Evolutionary conservation across 2,888 invertebrate genomes (phyloP).

Genomic region (Elysia crispata): DNA sequence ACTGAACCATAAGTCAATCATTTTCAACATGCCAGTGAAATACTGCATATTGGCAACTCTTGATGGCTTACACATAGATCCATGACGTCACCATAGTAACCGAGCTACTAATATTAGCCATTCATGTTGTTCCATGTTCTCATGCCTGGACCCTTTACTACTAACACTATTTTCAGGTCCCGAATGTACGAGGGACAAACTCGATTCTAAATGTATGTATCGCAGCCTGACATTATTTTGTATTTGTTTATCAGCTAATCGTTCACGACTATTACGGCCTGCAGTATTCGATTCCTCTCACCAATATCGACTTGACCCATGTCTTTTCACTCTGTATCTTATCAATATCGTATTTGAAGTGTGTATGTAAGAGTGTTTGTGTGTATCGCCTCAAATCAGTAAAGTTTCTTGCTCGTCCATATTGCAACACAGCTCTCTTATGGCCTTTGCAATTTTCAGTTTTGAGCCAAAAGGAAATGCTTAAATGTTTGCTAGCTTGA

Average conservation of each 20-base stretch:
- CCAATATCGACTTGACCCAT: no score
- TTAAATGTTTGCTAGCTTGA: no score
- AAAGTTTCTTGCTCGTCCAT: no score
- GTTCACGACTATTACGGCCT: neutral
- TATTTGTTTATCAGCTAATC: neutral
- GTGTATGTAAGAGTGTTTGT: slow-evolving; percentile 1
- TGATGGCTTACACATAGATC: no score
- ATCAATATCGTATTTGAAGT: neutral
- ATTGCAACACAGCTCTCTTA: no score
- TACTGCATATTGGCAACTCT: no score
- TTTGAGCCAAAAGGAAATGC: no score
- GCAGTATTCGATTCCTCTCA: neutral
- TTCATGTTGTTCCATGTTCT: neutral
- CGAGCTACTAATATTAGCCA: neutral
- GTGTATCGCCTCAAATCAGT: neutral
- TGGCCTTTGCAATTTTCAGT: no score
- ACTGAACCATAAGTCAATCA: no score
- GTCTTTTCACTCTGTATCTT: neutral
- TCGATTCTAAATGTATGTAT: slow-evolving; percentile 68
- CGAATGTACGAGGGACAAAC: slow-evolving; percentile 68
- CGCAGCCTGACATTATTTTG: slow-evolving; percentile 2
- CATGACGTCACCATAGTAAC: neutral
- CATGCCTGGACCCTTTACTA: slow-evolving; percentile 13
- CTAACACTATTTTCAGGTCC: slow-evolving; percentile 48
- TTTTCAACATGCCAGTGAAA: no score